Evolutionary conservation across 1,140 invertebrate species (phyloP), one percentile per base, ranked within the genome.

Genomic region (Heliconius melpomene): DNA sequence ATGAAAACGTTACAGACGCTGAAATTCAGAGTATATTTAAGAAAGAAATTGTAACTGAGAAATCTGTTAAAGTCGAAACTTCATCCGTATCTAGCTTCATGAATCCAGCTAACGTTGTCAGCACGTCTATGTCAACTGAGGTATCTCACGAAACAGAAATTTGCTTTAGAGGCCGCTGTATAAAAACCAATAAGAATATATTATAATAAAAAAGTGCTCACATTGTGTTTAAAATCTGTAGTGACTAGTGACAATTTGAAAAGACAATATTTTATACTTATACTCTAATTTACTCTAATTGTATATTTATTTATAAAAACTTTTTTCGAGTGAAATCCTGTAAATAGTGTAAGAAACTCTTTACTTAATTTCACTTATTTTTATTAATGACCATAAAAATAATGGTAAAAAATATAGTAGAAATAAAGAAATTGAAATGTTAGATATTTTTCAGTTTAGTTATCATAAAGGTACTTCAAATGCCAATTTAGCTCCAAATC

Each of bases 71-170:
- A 72, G 79, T 92, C 75, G 85, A 91, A 84, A 85, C 85, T 52
- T 81, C 94, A 82, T 89, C 95, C 86, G 85, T 90, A 86, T 93
- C 93, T 23, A 89, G 89, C 57, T 92, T 92, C 87, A 92, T 95
- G 93, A 90, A 96, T 89, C 88, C 96, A 78, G 92, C 95, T 81
- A 95, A 96, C 77, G 93, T 96, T 6, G 87, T 97, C 16, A 95
- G 96, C 81, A 97, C 97, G 2, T 97, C 97, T 2, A 97, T 97
- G 72, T 97, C 97, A 1, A 97, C 97, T 0, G 97, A 97, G 93
- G 95, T 98, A 50, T 97, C 97, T 11, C 96, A 97, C 81, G 97
- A 98, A 95, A 98, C 97, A 26, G 97, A 98, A 94, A 98, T 98
- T 72, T 98, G 97, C 86, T 98, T 97, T 88, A 96, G 97, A 86